Conservation (phyloP, 2,113 vertebrate species). For the Neomonachus schauinslandi region DNA sequence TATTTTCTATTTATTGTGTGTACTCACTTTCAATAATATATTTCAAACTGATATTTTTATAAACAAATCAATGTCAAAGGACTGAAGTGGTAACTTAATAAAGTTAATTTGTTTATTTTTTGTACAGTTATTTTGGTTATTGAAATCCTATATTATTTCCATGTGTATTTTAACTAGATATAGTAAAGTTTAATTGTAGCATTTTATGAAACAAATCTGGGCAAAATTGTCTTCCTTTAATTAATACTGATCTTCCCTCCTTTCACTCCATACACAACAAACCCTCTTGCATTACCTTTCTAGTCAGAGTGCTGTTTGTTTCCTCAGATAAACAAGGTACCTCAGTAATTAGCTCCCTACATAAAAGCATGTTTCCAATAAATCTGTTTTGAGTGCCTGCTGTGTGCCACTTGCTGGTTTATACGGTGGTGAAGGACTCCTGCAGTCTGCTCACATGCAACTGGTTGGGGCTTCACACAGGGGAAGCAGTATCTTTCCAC, state of each 20-base stretch:
- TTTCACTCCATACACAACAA: not conserved
- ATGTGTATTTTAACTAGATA: not conserved
- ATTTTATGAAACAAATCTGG: not conserved
- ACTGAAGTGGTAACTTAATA: constrained; percentile 68
- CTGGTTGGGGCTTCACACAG: not conserved
- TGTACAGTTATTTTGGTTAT: constrained; percentile 64
- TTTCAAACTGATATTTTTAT: constrained; percentile 74
- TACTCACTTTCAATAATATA: constrained; percentile 70
- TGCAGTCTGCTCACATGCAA: not conserved
- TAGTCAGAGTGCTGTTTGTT: not conserved
- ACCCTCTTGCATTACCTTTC: not conserved
- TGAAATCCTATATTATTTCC: constrained; percentile 28
- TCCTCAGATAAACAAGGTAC: not conserved
- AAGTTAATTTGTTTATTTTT: constrained; percentile 80
- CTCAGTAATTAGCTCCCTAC: not conserved
- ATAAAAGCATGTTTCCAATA: not conserved
- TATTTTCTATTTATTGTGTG: constrained; percentile 77
- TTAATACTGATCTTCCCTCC: not conserved
- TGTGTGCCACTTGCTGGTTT: not conserved
- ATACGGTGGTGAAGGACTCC: not conserved
- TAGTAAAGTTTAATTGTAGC: not conserved
- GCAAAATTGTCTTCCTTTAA: not conserved
- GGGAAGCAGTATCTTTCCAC: not conserved
- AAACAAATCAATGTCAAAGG: constrained; percentile 62
- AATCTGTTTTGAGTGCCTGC: not conserved